Conservation (phyloP, 2,888 invertebrate genomes). For the Meganola albula region DNA sequence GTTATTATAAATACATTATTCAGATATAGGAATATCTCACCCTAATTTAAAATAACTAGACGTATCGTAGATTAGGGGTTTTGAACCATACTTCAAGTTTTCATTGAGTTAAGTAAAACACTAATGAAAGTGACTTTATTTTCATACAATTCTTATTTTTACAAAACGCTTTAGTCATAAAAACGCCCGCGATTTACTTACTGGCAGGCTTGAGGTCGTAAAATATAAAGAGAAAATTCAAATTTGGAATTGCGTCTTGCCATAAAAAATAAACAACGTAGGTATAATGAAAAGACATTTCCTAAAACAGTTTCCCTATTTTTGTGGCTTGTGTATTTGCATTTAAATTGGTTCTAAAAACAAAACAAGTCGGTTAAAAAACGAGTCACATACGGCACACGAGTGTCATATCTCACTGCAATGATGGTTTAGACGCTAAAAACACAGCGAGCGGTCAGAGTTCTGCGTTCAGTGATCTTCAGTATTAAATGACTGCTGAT, state of each 20-base stretch:
- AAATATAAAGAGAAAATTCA: conserved; percentile 1
- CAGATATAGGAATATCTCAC: no score
- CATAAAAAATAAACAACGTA: conserved; percentile 1
- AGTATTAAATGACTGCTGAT: no score
- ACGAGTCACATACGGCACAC: conserved; percentile 21
- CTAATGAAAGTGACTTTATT: not conserved
- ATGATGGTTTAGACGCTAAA: conserved; percentile 27
- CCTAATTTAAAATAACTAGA: no score
- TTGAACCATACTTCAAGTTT: no score
- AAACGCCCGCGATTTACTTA: not conserved
- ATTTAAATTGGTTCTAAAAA: conserved; percentile 14
- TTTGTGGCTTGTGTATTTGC: conserved; percentile 9
- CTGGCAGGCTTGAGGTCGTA: not conserved
- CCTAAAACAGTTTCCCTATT: no score
- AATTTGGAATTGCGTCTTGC: not conserved
- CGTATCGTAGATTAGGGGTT: no score
- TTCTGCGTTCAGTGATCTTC: no score
- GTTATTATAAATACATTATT: no score
- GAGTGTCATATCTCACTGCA: conserved; percentile 15
- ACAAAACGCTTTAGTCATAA: not conserved
- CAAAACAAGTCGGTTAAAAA: conserved; percentile 10
- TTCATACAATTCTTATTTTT: no score
- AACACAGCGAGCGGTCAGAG: no score
- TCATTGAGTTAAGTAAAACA: no score
- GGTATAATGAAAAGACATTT: not conserved